Percentiles rank a stretch among this genome's conserved stretches.
Conservation (phyloP, 2,888 invertebrate species). For the Leptodirus hochenwartii region DNA sequence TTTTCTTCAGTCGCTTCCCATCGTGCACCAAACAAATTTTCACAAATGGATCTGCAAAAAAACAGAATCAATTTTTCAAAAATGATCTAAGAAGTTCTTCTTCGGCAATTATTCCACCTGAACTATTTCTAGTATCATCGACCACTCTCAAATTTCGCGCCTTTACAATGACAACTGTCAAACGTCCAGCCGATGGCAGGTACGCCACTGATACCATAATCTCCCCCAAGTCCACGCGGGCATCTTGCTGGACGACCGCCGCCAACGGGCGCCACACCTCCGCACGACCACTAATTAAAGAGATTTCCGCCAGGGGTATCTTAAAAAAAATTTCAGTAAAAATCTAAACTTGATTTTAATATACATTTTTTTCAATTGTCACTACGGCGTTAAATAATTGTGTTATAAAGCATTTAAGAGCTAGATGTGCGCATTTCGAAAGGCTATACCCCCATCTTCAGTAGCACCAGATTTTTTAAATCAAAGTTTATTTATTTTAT, state of each 20-base stretch:
- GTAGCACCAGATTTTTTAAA: too few relatives aligned
- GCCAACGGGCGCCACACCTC: conserved; percentile 37
- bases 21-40: conserved; percentile 29
- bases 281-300: conserved; percentile 16
- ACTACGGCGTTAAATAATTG: too few relatives aligned
- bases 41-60: conserved; percentile 28
- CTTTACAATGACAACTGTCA: conserved; percentile 38
- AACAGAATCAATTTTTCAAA: conserved; percentile 4
- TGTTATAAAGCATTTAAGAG: too few relatives aligned
- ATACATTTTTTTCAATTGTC: too few relatives aligned
- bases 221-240: conserved; percentile 32
- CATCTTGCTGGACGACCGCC: conserved; percentile 31
- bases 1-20: conserved; percentile 30
- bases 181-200: conserved; percentile 34
- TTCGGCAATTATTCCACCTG: conserved; percentile 15
- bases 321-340: too few relatives aligned
- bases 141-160: conserved; percentile 31
- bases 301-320: too few relatives aligned
- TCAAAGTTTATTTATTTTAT: too few relatives aligned
- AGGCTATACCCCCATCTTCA: too few relatives aligned
- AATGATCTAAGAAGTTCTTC: neutral
- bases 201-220: conserved; percentile 36
- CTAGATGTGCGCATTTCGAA: too few relatives aligned
- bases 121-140: conserved; percentile 27
- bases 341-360: too few relatives aligned